Percentiles rank a stretch among this genome's conserved stretches.
Evolutionary conservation across 2,797 vertebrate genomes (phyloP).

Genomic region (Siniperca obscura): DNA sequence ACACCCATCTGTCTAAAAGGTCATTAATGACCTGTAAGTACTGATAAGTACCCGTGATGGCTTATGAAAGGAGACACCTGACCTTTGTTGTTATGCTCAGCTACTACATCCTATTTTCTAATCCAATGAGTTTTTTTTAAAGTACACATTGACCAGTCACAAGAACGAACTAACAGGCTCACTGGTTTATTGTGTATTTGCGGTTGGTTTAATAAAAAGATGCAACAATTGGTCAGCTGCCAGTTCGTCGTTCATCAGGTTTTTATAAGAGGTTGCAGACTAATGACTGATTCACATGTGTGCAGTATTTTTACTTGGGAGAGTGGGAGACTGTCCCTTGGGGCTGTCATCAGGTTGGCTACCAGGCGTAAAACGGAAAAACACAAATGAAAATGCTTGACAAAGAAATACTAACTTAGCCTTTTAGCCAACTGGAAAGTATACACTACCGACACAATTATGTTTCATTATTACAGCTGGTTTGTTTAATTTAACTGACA

Average conservation of each 20-base stretch:
- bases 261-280: background rate
- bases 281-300: background rate
- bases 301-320: background rate
- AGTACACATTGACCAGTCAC: background rate
- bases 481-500: accelerated
- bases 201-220: background rate
- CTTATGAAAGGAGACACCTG: too few relatives aligned
- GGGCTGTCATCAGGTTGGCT: background rate
- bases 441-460: too few relatives aligned
- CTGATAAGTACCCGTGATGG: background rate
- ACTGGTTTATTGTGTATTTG: background rate
- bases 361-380: background rate
- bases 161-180: background rate
- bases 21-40: background rate
- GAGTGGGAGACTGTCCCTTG: background rate
- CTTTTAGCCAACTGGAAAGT: too few relatives aligned
- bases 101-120: background rate
- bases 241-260: background rate
- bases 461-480: accelerated
- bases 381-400: background rate
- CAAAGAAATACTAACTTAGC: background rate
- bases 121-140: background rate
- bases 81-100: background rate
- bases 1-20: background rate
- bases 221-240: background rate